phyloP scores from a whole-genome alignment of 2,797 vertebrate genomes.

The Bucorvus abyssinicus region DNA sequence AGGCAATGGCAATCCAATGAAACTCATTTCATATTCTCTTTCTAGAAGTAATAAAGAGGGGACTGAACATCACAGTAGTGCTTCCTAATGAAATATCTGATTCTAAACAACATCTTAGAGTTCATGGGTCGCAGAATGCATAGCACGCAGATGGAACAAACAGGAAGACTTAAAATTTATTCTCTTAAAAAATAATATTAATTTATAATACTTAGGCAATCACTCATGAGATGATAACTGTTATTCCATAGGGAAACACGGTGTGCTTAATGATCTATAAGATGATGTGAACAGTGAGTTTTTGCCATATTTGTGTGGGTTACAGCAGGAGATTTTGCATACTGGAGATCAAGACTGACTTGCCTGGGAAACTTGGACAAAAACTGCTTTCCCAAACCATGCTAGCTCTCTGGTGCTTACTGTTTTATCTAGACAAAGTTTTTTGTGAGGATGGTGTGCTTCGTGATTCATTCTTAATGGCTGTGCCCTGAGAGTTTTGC shows the following conservation, averaged over 20 bases:
- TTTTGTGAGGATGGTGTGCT: not conserved
- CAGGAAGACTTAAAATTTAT: not conserved
- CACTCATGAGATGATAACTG: not conserved
- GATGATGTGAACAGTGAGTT: not conserved
- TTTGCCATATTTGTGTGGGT: not conserved
- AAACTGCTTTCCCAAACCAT: not conserved
- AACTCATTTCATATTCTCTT: slow-evolving; percentile 66
- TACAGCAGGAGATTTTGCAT: not conserved
- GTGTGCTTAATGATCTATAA: not conserved
- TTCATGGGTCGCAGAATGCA: slow-evolving; percentile 7
- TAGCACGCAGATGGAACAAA: not conserved
- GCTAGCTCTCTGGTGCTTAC: not conserved
- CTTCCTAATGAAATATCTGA: slow-evolving; percentile 45
- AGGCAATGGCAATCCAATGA: not conserved
- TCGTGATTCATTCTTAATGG: not conserved
- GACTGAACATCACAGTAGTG: not conserved
- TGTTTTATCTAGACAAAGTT: not conserved
- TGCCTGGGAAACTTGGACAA: not conserved
- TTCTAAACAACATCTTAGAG: slow-evolving; percentile 12
- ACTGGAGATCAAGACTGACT: not conserved
- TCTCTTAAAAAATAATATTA: slow-evolving; percentile 26
- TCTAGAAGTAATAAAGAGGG: slow-evolving; percentile 40
- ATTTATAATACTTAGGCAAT: slow-evolving; percentile 36
- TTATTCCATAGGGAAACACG: not conserved
- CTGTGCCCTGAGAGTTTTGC: not conserved